Base-by-base conservation (phyloP, 2,888 invertebrate genomes). In the Drosophila algonquin region DNA sequence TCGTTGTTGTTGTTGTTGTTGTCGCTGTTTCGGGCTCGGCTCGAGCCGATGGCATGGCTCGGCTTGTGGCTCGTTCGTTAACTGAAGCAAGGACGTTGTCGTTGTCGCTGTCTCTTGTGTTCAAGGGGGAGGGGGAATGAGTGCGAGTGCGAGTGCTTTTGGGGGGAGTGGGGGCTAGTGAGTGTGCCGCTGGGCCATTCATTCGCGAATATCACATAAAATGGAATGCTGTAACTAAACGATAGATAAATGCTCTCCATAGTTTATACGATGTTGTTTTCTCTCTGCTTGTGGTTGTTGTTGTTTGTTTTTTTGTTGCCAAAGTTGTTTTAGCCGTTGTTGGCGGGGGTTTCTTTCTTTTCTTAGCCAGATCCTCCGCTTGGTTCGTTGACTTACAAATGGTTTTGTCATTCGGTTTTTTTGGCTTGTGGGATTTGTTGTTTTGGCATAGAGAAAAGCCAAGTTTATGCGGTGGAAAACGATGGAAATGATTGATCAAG, bases 361-460 rank as follows among this genome's bases (percentile, higher is more conserved):
- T 52, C 16, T 32, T 32, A 14, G 1, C 24, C 48, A 14, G 24
- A 10, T 59, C 40, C 46, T 46, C 47, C 73, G 60, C 64, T 75
- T 77, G 87, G 87, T 86, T 86, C 84, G 73, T 83, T 83, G 81
- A 86, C 87, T 86, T 71, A 81, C 77, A 86, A 86, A 77, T 72
- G 69, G 14, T 32, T 46, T 46, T 46, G 47, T 46, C 12, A 16
- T 48, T 18, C 48, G 61, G 61, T 27, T 27, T 62, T 27, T 40
- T 16, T 24, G 40, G 40, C 35, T n/a, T 27, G 27, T 7, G 27
- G 27, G 7, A 27, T 27, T 27, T 27, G 27, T 27, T 0, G 21
- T 3, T 24, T 24, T 24, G 24, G 24, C 24, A 24, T 24, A 24
- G 24, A 24, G 24, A 24, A 24, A 24, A 24, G 5, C 6, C 24